Evolutionary conservation across 64 coral and sea anemone species (phyloP), one percentile per base, ranked within the genome.

Genomic region (Trachythela sp.): DNA sequence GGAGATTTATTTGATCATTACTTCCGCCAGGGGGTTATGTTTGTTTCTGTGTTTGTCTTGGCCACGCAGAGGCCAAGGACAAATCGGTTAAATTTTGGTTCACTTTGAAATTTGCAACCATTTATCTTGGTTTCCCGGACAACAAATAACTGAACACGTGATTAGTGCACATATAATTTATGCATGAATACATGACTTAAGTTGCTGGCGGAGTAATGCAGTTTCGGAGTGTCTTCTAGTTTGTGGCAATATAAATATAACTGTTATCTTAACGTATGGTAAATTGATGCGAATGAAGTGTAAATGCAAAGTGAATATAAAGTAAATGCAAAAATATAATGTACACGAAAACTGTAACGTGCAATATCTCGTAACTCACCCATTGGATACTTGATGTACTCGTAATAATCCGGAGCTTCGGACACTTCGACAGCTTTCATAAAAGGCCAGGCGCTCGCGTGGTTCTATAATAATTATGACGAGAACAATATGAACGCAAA

Each of bases 371-470:
- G 13, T 11, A 2, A 54, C 92, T 88, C 88, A 97, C 95, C 95
- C 95, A 98, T 98, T 9, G 93, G 95, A 29, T 98, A 98, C 58
- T 94, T 98, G 14, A 98, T 98, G 86, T 98, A 93, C 51, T 98
- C 91, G 49, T 98, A 98, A 84, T 98, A 98, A 87, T 98, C 95
- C n/a, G 95, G 95, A 40, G 95, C 95, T 40, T 98, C 95, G 2
- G 95, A 91, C 5, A 94, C 89, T 59, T 98, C 95, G 2, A 98
- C 95, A n/a, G 95, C 93, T 84, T 94, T 94, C 58, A 94, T 91
- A 85, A 98, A 98, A 70, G 95, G 95, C 95, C 95, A 98, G 24
- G 95, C 92, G 48, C 95, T 98, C 31, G 95, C 95, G 59, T 98
- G 95, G 70, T 98, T 98, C 95, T 98, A 48, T 6, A 48, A 84